A percentile compares a stretch with the other conserved stretches of the same genome.
These are phyloP conservation scores for Cyclophora punctaria DNA, from an alignment of 2,888 invertebrate species.

Conservation along the genomic window DNA sequence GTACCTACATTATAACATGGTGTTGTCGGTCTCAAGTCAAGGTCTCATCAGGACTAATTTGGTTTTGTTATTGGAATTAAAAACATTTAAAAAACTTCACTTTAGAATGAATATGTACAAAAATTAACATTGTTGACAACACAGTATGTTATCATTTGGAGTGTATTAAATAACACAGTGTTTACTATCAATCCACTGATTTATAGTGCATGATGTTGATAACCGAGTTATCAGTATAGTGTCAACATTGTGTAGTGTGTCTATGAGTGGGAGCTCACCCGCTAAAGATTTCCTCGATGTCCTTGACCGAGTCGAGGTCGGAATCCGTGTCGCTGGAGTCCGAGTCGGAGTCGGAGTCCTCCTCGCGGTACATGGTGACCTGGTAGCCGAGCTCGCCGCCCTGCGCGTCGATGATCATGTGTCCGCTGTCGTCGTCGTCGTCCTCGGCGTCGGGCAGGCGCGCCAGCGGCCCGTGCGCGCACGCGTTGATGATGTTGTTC, in stretches of 20 bases:
- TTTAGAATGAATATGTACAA: too few relatives aligned
- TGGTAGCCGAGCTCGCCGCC: slow-evolving; percentile 63
- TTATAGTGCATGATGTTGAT: too few relatives aligned
- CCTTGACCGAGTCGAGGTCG: slow-evolving; percentile 63
- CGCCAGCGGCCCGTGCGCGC: slow-evolving; percentile 63
- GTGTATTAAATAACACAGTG: too few relatives aligned
- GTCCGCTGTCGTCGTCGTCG: slow-evolving; percentile 42
- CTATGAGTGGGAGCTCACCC: slow-evolving; percentile 39
- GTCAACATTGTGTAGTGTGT: not conserved
- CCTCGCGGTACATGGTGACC: slow-evolving; percentile 60
- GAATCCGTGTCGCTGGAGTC: slow-evolving; percentile 57
- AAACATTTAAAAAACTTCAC: too few relatives aligned
- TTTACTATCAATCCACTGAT: too few relatives aligned
- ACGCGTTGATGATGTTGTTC: slow-evolving; percentile 69
- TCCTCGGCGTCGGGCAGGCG: slow-evolving; percentile 34
- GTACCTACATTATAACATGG: too few relatives aligned
- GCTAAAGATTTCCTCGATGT: slow-evolving; percentile 58
- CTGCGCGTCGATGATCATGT: slow-evolving; percentile 66
- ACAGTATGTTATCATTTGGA: too few relatives aligned
- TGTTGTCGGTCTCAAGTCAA: too few relatives aligned
- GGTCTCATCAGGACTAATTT: too few relatives aligned
- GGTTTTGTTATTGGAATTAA: too few relatives aligned
- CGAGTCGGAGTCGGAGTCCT: slow-evolving; percentile 50
- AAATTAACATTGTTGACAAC: too few relatives aligned
- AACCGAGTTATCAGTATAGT: too few relatives aligned